phyloP scores from a whole-genome alignment of 2,797 vertebrate species.

The Sebastes itinus region DNA sequence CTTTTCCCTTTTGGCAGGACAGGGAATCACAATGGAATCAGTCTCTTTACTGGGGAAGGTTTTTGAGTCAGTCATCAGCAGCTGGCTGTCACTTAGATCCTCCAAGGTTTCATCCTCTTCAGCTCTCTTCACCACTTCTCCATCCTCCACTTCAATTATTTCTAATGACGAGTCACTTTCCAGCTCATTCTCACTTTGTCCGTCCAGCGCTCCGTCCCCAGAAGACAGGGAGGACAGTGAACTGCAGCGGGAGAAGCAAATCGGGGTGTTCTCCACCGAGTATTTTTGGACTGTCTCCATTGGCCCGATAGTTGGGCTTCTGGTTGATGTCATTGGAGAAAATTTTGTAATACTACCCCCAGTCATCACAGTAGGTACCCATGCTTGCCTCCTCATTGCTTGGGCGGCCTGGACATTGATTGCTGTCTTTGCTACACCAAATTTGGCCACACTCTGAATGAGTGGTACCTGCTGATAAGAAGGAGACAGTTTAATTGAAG shows the following conservation, averaged over 20 bases:
- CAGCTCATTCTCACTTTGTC: slow-evolving; percentile 91
- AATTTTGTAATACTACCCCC: slow-evolving; percentile 87
- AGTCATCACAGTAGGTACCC: slow-evolving; percentile 84
- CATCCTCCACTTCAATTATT: slow-evolving; percentile 92
- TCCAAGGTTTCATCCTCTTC: slow-evolving; percentile 84
- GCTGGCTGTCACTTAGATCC: slow-evolving; percentile 85
- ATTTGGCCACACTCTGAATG: slow-evolving; percentile 84
- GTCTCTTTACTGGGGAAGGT: slow-evolving; percentile 79
- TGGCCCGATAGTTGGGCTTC: slow-evolving; percentile 74
- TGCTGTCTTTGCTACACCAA: slow-evolving; percentile 66
- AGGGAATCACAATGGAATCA: slow-evolving; percentile 87
- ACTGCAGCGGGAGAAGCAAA: slow-evolving; percentile 96
- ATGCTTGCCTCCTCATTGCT: slow-evolving; percentile 87
- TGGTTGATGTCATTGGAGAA: slow-evolving; percentile 76
- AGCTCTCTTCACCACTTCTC: slow-evolving; percentile 70
- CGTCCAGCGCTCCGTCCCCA: slow-evolving; percentile 87
- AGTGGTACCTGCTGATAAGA: slow-evolving; percentile 94
- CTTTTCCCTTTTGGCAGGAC: slow-evolving; percentile 83
- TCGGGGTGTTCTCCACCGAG: slow-evolving; percentile 90
- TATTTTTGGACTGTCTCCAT: slow-evolving; percentile 92
- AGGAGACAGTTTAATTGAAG: slow-evolving; percentile 93
- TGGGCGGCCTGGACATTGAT: slow-evolving; percentile 83
- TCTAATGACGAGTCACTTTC: slow-evolving; percentile 96
- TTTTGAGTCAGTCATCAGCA: slow-evolving; percentile 80
- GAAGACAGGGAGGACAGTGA: slow-evolving; percentile 97